Base-by-base conservation (phyloP, 2,797 vertebrate genomes). In the Decapterus maruadsi region DNA sequence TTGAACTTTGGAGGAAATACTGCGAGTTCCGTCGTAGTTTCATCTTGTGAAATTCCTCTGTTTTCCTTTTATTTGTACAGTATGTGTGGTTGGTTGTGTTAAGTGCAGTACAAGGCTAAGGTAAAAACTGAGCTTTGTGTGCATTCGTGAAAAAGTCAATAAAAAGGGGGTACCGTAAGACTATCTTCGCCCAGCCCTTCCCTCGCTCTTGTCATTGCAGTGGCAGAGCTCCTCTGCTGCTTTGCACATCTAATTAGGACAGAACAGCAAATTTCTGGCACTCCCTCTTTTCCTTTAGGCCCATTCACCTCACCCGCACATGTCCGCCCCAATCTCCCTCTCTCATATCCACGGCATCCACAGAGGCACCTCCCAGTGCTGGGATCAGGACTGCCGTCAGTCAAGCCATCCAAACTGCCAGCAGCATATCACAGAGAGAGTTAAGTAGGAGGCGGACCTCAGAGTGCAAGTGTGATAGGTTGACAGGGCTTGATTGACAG, bases 361-460 rank as follows among this genome's bases (percentile, higher is more conserved):
- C 87, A 77, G 83, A 87, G 86, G 90, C 77, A 75, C 89, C 89
- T 92, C 89, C 88, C 90, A 87, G 77, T 78, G 77, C 92, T 75
- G 53, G 81, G 88, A 93, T 94, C 92, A 91, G 90, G 89, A 84
- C 89, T 80, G 87, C 87, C 89, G 94, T 95, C 95, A 94, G 80
- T 95, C 95, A 94, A 92, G 82, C 88, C 87, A 85, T 95, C 93
- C 86, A 72, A 92, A 72, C 93, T 95, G 94, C 91, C 94, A 93
- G 89, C 62, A 82, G 87, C 90, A 86, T 93, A 91, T 95, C 93
- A 94, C 92, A 84, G 85, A 86, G 87, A 87, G 90, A 92, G 94
- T 94, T 95, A 94, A 94, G 94, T 84, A 94, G 92, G 87, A 95
- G 94, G 91, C 83, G 90, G 93, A 94, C 90, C 93, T 77, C 87